Evolutionary conservation across 2,888 invertebrate species (phyloP), one percentile per base, ranked within the genome.

Genomic region (Malachius bipustulatus): DNA sequence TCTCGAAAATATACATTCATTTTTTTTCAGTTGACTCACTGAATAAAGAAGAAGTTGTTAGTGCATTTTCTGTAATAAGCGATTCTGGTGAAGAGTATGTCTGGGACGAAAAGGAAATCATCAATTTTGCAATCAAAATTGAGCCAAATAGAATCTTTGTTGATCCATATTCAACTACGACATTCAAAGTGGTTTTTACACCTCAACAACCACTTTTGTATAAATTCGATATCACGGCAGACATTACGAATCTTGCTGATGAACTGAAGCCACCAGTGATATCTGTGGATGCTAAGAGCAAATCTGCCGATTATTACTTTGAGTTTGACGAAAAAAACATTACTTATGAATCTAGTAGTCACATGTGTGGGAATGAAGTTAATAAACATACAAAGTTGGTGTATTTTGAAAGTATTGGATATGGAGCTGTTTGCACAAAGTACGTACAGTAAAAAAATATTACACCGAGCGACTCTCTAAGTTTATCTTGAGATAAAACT

Each of bases 281-380:
- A 19, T 26, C 44, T 26, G 56, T 80, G 26, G 59, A 55, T 28
- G 81, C 69, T 0, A 70, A 68, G 46, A 75, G 80, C 41, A 49
- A 77, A 33, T 64, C 79, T 41, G 79, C 82, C 0, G 73, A 74
- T 47, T 79, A 75, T 48, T 79, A 81, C 54, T 73, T 82, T 47
- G 77, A 80, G 43, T 62, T 79, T 29, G 71, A 74, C 42, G 72
- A 74, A 38, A 76, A 72, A 32, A 73, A 77, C 56, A 77, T 78
- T 54, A 52, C 78, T 31, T 60, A 60, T 2, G 64, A 63, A n/a
- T 62, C 65, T 14, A 57, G n/a, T 8, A 19, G 6, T n/a, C 6
- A 19, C 6, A 19, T n/a, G 6, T 19, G 24, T 19, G 24, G 24
- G n/a, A 19, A 8, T 19, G 24, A 19, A 19, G 26, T 15, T 65